Evolutionary conservation across 2,113 vertebrate species (phyloP).

Genomic region (Paraplagusia blochii): DNA sequence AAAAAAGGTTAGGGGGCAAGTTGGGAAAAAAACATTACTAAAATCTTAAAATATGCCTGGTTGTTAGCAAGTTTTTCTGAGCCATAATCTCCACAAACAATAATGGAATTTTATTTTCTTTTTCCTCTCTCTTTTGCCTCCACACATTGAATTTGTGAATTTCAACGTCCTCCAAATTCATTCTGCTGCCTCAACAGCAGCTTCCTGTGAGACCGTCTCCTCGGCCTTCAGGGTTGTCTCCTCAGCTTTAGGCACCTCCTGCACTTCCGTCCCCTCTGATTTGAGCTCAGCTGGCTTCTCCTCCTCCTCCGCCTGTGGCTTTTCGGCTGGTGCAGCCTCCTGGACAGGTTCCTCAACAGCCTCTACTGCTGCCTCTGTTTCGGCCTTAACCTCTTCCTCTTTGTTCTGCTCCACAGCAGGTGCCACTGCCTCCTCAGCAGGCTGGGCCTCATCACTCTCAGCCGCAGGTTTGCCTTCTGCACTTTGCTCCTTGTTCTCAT

Average conservation of each 20-base stretch:
- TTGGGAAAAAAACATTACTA: constrained; percentile 65
- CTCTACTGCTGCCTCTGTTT: constrained; percentile 49
- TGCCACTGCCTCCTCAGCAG: constrained; percentile 57
- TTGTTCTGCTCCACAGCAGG: constrained; percentile 30
- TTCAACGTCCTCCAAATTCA: constrained; percentile 34
- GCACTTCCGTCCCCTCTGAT: constrained; percentile 67
- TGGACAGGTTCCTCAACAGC: constrained; percentile 22
- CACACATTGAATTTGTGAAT: constrained; percentile 3
- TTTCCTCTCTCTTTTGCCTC: constrained; percentile 53
- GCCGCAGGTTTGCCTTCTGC: constrained; percentile 23
- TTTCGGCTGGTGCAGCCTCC: constrained; percentile 53
- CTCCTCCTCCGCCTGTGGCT: constrained; percentile 42
- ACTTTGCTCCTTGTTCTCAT: constrained; percentile 72
- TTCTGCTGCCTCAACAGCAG: constrained; percentile 77
- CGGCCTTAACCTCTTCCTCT: constrained; percentile 47
- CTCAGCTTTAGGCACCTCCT: constrained; percentile 53
- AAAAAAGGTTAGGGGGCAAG: constrained; percentile 40
- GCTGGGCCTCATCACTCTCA: constrained; percentile 70
- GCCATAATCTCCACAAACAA: constrained; percentile 87
- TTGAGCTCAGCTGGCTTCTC: constrained; percentile 9
- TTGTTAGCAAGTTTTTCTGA: constrained; percentile 92
- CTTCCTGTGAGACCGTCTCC: constrained; percentile 78
- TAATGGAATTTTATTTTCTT: constrained; percentile 82
- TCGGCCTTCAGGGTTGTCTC: constrained; percentile 45
- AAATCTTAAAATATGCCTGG: constrained; percentile 92